Base-by-base conservation (phyloP, 2,113 vertebrate genomes). In the Chlorocebus sabaeus region DNA sequence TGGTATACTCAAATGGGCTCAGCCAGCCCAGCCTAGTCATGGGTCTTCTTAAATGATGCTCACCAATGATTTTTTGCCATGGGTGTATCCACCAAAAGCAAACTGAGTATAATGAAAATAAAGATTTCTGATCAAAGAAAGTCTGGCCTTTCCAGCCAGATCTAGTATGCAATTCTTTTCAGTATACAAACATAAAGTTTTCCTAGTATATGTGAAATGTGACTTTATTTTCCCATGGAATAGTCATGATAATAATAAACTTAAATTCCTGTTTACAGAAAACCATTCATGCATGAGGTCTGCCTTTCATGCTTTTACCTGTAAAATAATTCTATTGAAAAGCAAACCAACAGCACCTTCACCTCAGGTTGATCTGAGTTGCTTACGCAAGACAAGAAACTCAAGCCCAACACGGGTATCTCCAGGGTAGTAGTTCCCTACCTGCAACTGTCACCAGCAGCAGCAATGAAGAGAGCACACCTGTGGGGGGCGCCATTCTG, bases 401-500 rank as follows among this genome's bases (percentile, higher is more conserved):
- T 82, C 57, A 12, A 32, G 67, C 0, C 17, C 35, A 27, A 61
- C 38, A 2, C 5, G 5, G 6, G 2, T 1, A 11, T 87, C 57
- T 27, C 52, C 32, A 72, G 10, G 52, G 50, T 27, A 32, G 35
- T 2, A 4, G 59, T 11, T 67, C 90, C 98, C 79, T 98, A 99
- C 98, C 98, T 99, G 98, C 91, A 76, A 98, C 12, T 57, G 98
- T 80, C 82, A 97, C 96, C 6, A 98, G 82, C 79, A 99, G 78
- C 86, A 98, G 96, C 90, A 90, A 27, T 30, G 88, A 92, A 91
- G 86, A 94, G 32, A 95, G 94, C 10, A 81, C 45, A 50, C 76
- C 80, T 45, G 87, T 52, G 5, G 92, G 76, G 95, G 95, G 75
- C 5, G 90, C 97, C 98, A 98, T 99, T 96, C 70, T 96, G 93